Conservation (phyloP, 2,797 vertebrate species). For the Enteromius anoplus region DNA sequence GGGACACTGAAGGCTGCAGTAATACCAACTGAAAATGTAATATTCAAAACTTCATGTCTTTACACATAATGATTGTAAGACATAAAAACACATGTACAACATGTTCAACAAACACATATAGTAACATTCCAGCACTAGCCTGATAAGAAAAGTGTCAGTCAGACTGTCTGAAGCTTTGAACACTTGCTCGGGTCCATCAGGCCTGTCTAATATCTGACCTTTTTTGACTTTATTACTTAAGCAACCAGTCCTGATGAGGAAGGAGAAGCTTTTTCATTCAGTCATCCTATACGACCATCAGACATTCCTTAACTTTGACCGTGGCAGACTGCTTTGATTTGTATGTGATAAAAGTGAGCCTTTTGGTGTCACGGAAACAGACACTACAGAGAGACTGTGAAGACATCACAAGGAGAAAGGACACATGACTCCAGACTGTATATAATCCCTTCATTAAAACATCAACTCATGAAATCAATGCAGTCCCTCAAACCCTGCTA, state of each 20-base stretch:
- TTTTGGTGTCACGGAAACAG: conserved; percentile 8
- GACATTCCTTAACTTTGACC: background rate
- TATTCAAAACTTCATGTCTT: background rate
- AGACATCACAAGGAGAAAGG: conserved; percentile 16
- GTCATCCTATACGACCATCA: conserved; percentile 15
- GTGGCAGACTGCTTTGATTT: conserved; percentile 5
- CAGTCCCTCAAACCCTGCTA: background rate
- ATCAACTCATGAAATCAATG: conserved; percentile 4
- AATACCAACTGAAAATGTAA: background rate
- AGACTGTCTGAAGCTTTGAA: background rate
- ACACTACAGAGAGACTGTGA: conserved; percentile 22
- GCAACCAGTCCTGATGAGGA: background rate
- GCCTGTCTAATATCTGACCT: background rate
- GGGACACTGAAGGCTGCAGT: background rate
- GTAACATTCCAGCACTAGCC: background rate
- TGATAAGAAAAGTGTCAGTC: background rate
- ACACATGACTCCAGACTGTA: background rate
- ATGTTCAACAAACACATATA: background rate
- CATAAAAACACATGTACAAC: background rate
- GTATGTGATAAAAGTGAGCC: background rate
- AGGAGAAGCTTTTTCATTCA: background rate
- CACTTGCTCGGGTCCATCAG: background rate
- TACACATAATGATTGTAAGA: background rate
- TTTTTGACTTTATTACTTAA: background rate
- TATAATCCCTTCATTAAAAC: conserved; percentile 10